Percentiles rank a stretch among this genome's conserved stretches.
phyloP scores from a whole-genome alignment of 2,113 vertebrate genomes.

The Seriola dumerili region DNA sequence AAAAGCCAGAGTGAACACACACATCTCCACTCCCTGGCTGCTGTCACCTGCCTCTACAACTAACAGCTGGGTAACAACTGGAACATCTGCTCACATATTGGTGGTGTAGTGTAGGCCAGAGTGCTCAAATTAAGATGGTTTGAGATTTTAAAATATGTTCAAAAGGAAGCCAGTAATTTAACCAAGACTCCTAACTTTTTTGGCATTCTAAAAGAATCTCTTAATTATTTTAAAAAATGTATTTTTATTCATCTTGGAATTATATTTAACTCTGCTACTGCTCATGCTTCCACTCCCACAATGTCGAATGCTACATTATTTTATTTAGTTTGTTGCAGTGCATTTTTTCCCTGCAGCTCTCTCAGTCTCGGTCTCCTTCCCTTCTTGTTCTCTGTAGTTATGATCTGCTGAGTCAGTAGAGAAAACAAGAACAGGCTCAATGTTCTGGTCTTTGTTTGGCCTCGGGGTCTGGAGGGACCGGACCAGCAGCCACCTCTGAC shows the following conservation, averaged over 20 bases:
- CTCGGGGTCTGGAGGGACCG: constrained; percentile 25
- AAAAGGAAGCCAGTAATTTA: not conserved
- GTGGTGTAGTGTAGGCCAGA: not conserved
- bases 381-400: constrained; percentile 8
- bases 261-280: not conserved
- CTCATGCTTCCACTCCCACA: no score
- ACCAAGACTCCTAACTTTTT: not conserved
- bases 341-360: not conserved
- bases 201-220: not conserved
- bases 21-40: not conserved
- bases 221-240: not conserved
- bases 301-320: not conserved
- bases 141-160: not conserved
- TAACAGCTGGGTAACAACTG: constrained; percentile 46
- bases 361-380: not conserved
- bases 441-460: constrained; percentile 46
- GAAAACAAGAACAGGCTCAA: constrained; percentile 38
- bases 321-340: not conserved
- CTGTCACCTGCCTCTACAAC: constrained; percentile 8
- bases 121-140: not conserved
- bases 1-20: constrained; percentile 1
- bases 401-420: constrained; percentile 45
- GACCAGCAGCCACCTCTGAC: constrained; percentile 57
- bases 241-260: not conserved
- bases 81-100: constrained; percentile 42